Base-by-base conservation (phyloP, 2,113 vertebrate species). In the Ivindomyrus marchei region DNA sequence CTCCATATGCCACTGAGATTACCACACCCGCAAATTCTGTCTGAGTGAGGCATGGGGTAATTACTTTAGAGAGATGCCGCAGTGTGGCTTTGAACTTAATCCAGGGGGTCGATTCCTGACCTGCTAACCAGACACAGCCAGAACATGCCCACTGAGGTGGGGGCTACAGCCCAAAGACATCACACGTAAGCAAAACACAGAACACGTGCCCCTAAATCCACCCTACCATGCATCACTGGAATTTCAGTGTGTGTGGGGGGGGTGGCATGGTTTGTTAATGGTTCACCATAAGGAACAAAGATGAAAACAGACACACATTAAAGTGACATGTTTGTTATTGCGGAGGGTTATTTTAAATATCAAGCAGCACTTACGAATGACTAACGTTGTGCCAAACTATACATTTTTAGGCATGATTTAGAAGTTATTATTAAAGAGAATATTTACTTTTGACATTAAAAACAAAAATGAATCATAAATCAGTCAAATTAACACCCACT, bases 11-110 rank as follows among this genome's bases (percentile, higher is more conserved):
- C 92, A 91, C 90, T 92, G 91, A 92, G 95, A 96, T 96, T 96
- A 96, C 93, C 93, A 94, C 92, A 92, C 92, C 91, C 87, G 66
- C 88, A 93, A 94, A 95, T 91, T 95, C 92, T 92, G 91, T 95
- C 93, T 93, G 92, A 92, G 92, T 92, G 89, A 94, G 88, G 93
- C 91, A 91, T 89, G 92, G 91, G 93, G 94, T 96, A 96, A 97
- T 97, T 95, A 95, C 93, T 95, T 95, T 93, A 95, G 93, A 93
- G 94, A 94, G 93, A 91, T 94, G 92, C 92, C 92, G 92, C 94
- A 92, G 91, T 88, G 89, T 83, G 88, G 90, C 86, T 95, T 92
- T 92, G 90, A 92, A 93, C 92, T 90, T 94, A 90, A 74, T 92
- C 89, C 88, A 90, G 89, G 83, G 90, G 91, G 92, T 92, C 90